phyloP scores from a whole-genome alignment of 2,113 vertebrate genomes.

The Argyrosomus japonicus region DNA sequence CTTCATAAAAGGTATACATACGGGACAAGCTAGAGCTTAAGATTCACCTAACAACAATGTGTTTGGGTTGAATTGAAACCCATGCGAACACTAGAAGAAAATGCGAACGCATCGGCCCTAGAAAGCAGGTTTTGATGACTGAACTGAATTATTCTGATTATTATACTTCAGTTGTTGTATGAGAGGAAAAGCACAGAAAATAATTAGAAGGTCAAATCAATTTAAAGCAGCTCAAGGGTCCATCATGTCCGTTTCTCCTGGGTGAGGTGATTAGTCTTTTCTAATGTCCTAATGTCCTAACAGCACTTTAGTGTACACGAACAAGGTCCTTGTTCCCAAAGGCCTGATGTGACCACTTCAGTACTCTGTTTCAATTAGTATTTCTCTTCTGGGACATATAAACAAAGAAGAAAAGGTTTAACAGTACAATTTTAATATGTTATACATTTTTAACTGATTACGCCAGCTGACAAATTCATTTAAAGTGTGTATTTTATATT shows the following conservation, averaged over 20 bases:
- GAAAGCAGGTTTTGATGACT: not conserved
- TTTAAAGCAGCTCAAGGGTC: conserved; percentile 35
- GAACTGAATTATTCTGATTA: not conserved
- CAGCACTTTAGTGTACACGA: not conserved
- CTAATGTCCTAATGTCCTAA: conserved; percentile 46
- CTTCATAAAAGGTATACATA: not conserved
- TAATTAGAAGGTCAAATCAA: conserved; percentile 44
- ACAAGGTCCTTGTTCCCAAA: conserved; percentile 26
- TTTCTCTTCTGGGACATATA: not conserved
- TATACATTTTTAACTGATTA: not conserved
- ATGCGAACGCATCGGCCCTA: not conserved
- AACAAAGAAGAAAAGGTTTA: not conserved
- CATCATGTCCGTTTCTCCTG: conserved; percentile 48
- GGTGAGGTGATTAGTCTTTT: conserved; percentile 49
- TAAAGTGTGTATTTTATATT: not conserved
- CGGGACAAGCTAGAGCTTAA: not conserved
- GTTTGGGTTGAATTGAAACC: not conserved
- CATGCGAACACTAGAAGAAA: too few relatives aligned
- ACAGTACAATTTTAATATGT: not conserved
- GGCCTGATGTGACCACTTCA: conserved; percentile 48
- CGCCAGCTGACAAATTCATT: not conserved
- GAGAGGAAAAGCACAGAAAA: not conserved
- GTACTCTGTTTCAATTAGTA: conserved; percentile 43
- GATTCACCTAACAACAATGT: not conserved
- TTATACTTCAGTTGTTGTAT: not conserved